Percentiles rank a stretch among this genome's conserved stretches.
Evolutionary conservation across 2,888 invertebrate species (phyloP).

Genomic region (Stenchaetothrips biformis): DNA sequence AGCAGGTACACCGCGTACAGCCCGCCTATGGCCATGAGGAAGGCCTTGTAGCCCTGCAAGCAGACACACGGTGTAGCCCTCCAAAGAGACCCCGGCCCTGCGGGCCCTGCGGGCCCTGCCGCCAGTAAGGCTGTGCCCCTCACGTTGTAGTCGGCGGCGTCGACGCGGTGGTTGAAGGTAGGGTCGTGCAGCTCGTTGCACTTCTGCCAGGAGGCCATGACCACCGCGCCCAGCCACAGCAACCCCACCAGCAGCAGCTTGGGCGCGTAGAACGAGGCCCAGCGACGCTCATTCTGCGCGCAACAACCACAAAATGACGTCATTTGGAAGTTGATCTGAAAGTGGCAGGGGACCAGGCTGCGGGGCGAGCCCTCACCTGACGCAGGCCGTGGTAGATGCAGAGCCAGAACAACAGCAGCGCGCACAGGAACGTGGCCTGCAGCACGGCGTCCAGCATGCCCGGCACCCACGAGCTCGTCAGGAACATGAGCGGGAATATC

Average conservation of each 20-base stretch:
- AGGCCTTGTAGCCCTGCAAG: slow-evolving; percentile 80
- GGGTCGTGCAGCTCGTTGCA: slow-evolving; percentile 85
- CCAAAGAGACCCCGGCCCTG: too few relatives aligned
- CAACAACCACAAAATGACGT: slow-evolving; percentile 38
- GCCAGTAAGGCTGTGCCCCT: too few relatives aligned
- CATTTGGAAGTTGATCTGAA: neutral
- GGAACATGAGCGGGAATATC: slow-evolving; percentile 82
- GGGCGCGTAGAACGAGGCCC: slow-evolving; percentile 82
- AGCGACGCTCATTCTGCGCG: slow-evolving; percentile 76
- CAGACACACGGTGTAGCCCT: slow-evolving; percentile 34
- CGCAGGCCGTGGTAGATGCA: slow-evolving; percentile 92
- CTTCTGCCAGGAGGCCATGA: slow-evolving; percentile 84
- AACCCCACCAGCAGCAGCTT: slow-evolving; percentile 82
- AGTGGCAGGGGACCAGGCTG: neutral
- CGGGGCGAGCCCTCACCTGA: slow-evolving; percentile 56
- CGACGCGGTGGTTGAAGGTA: slow-evolving; percentile 83
- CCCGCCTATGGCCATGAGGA: slow-evolving; percentile 80
- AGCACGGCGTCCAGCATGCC: slow-evolving; percentile 87
- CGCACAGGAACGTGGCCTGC: slow-evolving; percentile 84
- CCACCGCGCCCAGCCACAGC: slow-evolving; percentile 81
- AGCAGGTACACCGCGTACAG: slow-evolving; percentile 81
- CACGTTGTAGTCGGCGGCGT: slow-evolving; percentile 77
- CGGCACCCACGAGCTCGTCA: slow-evolving; percentile 83
- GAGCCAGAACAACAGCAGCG: slow-evolving; percentile 88
- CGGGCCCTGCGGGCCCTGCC: too few relatives aligned